phyloP scores from a whole-genome alignment of 1,140 invertebrate species.

The Brachionus angularis region DNA sequence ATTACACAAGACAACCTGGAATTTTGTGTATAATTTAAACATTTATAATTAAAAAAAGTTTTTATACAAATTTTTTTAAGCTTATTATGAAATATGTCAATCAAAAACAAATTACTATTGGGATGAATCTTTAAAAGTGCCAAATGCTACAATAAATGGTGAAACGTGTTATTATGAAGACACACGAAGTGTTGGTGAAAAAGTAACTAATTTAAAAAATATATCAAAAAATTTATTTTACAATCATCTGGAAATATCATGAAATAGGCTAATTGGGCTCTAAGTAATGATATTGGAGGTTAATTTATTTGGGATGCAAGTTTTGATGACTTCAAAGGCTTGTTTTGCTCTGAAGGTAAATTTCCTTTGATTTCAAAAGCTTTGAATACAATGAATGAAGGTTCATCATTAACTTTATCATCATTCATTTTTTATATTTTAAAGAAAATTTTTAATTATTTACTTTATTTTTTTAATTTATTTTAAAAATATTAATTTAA shows the following conservation, averaged over 20 bases:
- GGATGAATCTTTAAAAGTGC: conserved; percentile 74
- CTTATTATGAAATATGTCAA: conserved; percentile 70
- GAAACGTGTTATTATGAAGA: conserved; percentile 73
- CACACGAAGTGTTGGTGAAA: conserved; percentile 47
- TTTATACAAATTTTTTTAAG: conserved; percentile 49
- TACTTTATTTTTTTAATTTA: too few relatives aligned
- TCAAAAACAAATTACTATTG: conserved; percentile 46
- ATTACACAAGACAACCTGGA: conserved; percentile 78
- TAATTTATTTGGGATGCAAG: conserved; percentile 50
- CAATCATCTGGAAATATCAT: neutral
- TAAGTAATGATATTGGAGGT: conserved; percentile 64
- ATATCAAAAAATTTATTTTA: neutral
- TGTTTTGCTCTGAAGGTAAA: conserved; percentile 72
- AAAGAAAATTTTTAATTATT: too few relatives aligned
- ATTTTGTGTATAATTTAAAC: conserved; percentile 66
- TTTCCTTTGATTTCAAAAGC: conserved; percentile 85
- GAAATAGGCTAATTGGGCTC: conserved; percentile 77
- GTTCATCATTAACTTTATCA: neutral
- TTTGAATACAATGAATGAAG: conserved; percentile 64
- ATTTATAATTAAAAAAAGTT: neutral
- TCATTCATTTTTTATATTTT: too few relatives aligned
- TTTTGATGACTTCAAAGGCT: conserved; percentile 50
- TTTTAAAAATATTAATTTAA: too few relatives aligned
- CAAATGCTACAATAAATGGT: conserved; percentile 29
- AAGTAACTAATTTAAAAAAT: neutral